phyloP scores from a whole-genome alignment of 2,113 vertebrate species.

The Sorex araneus region DNA sequence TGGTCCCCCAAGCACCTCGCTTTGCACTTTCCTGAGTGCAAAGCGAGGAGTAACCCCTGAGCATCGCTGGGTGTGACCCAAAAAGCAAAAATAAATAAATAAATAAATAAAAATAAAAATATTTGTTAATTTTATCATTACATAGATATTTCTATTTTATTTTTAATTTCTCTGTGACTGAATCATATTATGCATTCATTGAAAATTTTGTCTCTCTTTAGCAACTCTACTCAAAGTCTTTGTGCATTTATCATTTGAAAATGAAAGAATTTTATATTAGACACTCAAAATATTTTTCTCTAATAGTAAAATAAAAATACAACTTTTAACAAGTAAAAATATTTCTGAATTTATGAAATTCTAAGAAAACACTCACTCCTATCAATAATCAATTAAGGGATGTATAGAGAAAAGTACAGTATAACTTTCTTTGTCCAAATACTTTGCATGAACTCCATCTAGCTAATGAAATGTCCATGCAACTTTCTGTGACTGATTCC shows the following conservation, averaged over 20 bases:
- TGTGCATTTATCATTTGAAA: not conserved
- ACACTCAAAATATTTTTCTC: not conserved
- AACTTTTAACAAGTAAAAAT: not conserved
- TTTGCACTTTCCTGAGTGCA: no score
- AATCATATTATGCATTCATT: not conserved
- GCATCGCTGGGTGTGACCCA: no score
- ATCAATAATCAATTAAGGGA: not conserved
- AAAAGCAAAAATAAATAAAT: no score
- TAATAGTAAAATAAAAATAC: slow-evolving; percentile 41
- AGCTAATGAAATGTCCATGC: not conserved
- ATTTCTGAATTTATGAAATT: not conserved
- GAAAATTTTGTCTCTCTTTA: not conserved
- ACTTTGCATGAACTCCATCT: not conserved
- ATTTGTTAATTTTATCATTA: slow-evolving; percentile 8
- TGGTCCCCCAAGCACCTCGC: no score
- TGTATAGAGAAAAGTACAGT: not conserved
- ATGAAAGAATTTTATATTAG: not conserved
- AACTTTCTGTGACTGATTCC: not conserved
- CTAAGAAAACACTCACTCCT: slow-evolving; percentile 47
- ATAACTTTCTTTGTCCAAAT: not conserved
- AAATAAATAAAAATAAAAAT: no score
- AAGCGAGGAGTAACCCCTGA: no score
- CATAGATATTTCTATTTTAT: not conserved
- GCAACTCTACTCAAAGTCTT: not conserved
- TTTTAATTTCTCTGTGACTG: not conserved